Conservation (phyloP, 2,113 vertebrate species). For the Silurus glanis region DNA sequence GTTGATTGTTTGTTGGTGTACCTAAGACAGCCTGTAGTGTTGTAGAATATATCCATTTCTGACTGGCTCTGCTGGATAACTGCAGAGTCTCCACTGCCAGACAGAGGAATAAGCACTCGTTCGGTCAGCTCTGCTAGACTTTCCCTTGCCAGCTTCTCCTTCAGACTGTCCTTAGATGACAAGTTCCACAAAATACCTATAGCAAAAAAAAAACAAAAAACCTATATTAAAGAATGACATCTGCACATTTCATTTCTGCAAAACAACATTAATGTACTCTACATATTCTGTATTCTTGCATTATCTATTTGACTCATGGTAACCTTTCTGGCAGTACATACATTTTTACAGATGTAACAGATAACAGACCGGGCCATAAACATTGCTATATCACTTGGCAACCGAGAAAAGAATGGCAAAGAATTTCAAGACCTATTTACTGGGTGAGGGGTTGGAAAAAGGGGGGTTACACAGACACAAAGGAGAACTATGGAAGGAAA, state of each 20-base stretch:
- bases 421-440: slow-evolving; percentile 59
- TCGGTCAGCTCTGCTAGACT: slow-evolving; percentile 83
- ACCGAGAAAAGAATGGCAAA: slow-evolving; percentile 36
- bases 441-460: slow-evolving; percentile 31
- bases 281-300: background rate
- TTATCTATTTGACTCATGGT: background rate
- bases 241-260: background rate
- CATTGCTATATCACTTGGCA: slow-evolving; percentile 33
- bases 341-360: background rate
- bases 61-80: slow-evolving; percentile 77
- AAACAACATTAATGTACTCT: background rate
- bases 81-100: slow-evolving; percentile 64
- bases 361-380: slow-evolving; percentile 35
- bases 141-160: slow-evolving; percentile 86
- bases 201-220: background rate
- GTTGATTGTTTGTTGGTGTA: slow-evolving; percentile 54
- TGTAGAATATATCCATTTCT: slow-evolving; percentile 88
- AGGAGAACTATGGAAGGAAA: slow-evolving; percentile 43
- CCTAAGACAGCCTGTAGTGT: slow-evolving; percentile 93
- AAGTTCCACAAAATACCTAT: slow-evolving; percentile 96
- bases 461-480: slow-evolving; percentile 26
- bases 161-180: slow-evolving; percentile 92
- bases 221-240: background rate
- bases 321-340: background rate
- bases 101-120: slow-evolving; percentile 83